These are phyloP conservation scores for Circaetus cinerascens DNA, from an alignment of 2,113 vertebrate species.

Conservation along the genomic window DNA sequence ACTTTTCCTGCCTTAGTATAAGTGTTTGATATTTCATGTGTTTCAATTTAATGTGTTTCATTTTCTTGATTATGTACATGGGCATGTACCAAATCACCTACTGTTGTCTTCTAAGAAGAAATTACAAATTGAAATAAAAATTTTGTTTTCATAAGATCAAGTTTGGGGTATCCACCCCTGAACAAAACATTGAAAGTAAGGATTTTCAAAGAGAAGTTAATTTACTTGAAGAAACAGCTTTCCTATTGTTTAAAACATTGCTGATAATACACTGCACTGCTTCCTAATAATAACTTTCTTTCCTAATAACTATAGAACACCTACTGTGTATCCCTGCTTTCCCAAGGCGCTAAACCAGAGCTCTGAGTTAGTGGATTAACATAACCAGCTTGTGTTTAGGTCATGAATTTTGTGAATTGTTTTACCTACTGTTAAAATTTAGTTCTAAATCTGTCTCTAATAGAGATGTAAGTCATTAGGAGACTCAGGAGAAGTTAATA, in stretches of 20 bases:
- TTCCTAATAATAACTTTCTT: background rate
- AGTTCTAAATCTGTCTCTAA: background rate
- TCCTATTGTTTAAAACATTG: background rate
- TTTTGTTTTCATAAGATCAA: background rate
- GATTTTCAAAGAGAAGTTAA: background rate
- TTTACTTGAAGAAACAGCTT: background rate
- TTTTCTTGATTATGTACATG: background rate
- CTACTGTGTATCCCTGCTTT: background rate
- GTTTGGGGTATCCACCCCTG: background rate
- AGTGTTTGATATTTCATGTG: background rate
- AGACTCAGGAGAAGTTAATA: background rate
- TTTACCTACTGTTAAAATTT: background rate
- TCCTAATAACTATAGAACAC: background rate
- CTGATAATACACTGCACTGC: background rate
- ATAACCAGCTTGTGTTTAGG: background rate
- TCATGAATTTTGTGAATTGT: background rate
- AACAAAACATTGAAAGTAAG: background rate
- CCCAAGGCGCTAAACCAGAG: background rate
- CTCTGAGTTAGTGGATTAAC: background rate
- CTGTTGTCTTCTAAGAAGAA: background rate
- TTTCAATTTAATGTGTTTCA: background rate
- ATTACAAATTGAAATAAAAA: background rate
- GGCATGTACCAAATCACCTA: background rate
- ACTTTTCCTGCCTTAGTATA: background rate
- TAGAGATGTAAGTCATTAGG: background rate